Evolutionary conservation across 2,888 invertebrate genomes (phyloP), one percentile per base, ranked within the genome.

Genomic region (Priocnemis perturbator): DNA sequence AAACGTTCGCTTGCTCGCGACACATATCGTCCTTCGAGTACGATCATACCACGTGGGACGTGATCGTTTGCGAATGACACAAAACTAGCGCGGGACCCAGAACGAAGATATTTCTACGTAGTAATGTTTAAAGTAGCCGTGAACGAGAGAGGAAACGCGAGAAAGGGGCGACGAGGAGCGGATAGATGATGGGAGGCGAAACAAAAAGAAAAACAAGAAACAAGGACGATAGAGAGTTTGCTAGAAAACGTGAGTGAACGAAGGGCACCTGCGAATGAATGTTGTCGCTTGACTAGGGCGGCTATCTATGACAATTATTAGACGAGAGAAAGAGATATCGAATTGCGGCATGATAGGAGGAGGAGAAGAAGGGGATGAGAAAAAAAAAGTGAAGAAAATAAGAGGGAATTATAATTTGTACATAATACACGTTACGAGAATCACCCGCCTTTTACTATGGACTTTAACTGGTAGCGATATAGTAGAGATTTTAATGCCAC

Each of bases 41-140:
- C 77, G 79, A 68, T 70, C 74, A 71, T 67, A 74, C 73, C 72
- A 71, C 72, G 52, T 63, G 64, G 71, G 73, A 73, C 73, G 71
- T 57, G 74, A 76, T 76, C 76, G 80, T 79, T 50, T 69, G 79
- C 73, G 78, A 81, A 68, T 74, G 79, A 76, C 73, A 76, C 73
- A 82, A 83, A 85, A 82, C 77, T 83, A 70, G 82, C 76, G 85
- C 79, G 85, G 86, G 86, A 86, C 86, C 85, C 86, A 85, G 82
- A 81, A 84, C 78, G 83, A 79, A 79, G 74, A 79, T 78, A 79
- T 79, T 79, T 79, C 80, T 80, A 76, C 37, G 81, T 83, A 77
- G 82, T 71, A 71, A 77, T 82, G 68, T 80, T 77, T 69, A 71
- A 72, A 50, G 30, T 60, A 70, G 61, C 60, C 64, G 60, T 58